Percentiles rank a stretch among this genome's conserved stretches.
Evolutionary conservation across 2,797 vertebrate species (phyloP).

Genomic region (Paguma larvata): DNA sequence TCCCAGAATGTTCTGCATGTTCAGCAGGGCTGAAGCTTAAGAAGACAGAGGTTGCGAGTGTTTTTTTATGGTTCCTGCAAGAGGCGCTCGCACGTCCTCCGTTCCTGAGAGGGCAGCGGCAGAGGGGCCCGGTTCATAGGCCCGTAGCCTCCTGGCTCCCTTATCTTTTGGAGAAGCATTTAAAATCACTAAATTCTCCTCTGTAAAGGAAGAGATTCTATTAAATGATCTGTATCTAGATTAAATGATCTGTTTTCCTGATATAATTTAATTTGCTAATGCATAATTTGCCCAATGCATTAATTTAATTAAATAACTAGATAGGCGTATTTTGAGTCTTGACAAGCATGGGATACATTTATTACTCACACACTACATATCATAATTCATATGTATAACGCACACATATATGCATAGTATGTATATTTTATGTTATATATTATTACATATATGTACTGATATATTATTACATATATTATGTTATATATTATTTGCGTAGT

Average conservation of each 20-base stretch:
- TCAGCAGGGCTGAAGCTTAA: no score
- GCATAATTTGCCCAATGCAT: neutral
- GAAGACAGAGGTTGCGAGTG: neutral
- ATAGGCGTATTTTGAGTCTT: conserved; percentile 45
- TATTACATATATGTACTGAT: no score
- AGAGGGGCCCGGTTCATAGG: neutral
- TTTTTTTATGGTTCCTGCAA: neutral
- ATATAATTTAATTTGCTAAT: neutral
- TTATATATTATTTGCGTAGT: neutral
- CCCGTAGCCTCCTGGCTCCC: neutral
- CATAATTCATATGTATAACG: neutral
- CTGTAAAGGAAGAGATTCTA: neutral
- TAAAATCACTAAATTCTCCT: neutral
- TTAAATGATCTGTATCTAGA: neutral
- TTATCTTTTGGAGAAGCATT: neutral
- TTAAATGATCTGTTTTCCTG: neutral
- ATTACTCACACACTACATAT: neutral
- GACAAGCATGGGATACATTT: neutral
- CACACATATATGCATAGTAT: neutral
- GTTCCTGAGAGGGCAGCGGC: rapidly evolving
- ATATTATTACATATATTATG: no score
- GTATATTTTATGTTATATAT: neutral
- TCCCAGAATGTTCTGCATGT: neutral
- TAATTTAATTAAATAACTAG: conserved; percentile 66
- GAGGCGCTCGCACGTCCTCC: rapidly evolving